A percentile compares a stretch with the other conserved stretches of the same genome.
These are phyloP conservation scores for Ammospiza nelsoni DNA, from an alignment of 2,113 vertebrate species.

Conservation along the genomic window DNA sequence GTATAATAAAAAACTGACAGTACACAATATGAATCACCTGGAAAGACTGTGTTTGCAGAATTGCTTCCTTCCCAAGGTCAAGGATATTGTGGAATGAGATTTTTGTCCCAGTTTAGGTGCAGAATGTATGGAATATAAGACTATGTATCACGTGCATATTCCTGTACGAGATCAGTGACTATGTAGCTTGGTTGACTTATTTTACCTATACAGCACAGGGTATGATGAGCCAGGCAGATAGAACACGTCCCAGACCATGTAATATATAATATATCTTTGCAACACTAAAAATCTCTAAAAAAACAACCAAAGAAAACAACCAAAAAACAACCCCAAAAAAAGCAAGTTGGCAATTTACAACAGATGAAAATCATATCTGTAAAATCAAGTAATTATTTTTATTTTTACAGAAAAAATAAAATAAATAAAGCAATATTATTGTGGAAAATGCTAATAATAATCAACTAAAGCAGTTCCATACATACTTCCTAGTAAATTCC, in stretches of 20 bases:
- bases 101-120: background rate
- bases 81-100: background rate
- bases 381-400: background rate
- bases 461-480: background rate
- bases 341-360: background rate
- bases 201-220: background rate
- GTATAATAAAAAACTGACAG: background rate
- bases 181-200: background rate
- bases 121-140: background rate
- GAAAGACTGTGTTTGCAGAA: background rate
- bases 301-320: no score
- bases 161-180: background rate
- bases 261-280: background rate
- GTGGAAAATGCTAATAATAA: background rate
- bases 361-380: background rate
- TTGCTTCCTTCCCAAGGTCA: background rate
- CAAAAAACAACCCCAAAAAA: background rate
- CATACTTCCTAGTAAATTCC: background rate
- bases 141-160: fast-evolving
- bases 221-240: background rate
- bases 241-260: background rate
- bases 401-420: background rate
- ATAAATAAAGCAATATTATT: background rate
- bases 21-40: background rate
- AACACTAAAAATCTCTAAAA: background rate